Conservation (phyloP, 2,888 invertebrate species). For the Ornithoptera priamus region DNA sequence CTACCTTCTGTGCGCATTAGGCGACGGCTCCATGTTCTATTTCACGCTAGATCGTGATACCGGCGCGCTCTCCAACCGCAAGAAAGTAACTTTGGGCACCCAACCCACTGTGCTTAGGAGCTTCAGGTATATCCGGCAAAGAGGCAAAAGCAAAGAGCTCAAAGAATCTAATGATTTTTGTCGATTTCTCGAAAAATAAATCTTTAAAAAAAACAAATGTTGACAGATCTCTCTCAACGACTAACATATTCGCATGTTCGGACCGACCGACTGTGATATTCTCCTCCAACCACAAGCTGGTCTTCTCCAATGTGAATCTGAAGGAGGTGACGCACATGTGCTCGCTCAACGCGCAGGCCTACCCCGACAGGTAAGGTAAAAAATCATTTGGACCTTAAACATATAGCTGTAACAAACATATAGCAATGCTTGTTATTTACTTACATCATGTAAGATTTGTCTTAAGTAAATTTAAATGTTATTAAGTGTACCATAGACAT, state of each 20-base stretch:
- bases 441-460: no score
- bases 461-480: no score
- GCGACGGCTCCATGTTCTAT: constrained; percentile 99
- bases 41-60: constrained; percentile 89
- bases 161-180: no score
- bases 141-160: no score
- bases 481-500: no score
- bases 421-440: background rate
- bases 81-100: constrained; percentile 97
- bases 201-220: no score
- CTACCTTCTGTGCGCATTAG: constrained; percentile 94
- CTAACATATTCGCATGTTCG: constrained; percentile 99
- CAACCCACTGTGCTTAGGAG: constrained; percentile 96
- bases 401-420: background rate
- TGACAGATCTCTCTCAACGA: constrained; percentile 89
- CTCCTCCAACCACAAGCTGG: constrained; percentile 98
- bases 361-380: constrained; percentile 88
- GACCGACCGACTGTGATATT: constrained; percentile 99
- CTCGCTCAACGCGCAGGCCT: constrained; percentile 96
- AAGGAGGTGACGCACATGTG: constrained; percentile 99
- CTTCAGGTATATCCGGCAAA: constrained; percentile 76
- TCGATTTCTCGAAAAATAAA: no score
- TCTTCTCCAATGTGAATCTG: constrained; percentile 98
- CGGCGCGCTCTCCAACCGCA: constrained; percentile 90
- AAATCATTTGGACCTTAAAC: background rate